Base-by-base conservation (phyloP, 2,797 vertebrate genomes). In the Tarsius wallacei region DNA sequence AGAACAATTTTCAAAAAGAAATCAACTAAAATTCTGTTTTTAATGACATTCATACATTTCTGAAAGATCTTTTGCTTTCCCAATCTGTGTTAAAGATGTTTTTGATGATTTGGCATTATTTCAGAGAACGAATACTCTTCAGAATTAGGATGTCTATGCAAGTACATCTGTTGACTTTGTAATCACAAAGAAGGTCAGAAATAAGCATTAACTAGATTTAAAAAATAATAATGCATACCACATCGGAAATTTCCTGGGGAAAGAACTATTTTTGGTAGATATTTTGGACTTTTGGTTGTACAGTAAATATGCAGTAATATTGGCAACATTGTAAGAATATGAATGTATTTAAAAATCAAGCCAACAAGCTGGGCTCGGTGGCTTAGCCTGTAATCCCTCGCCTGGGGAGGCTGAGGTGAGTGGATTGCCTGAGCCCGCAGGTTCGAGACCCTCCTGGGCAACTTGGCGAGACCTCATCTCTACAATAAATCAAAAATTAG, bases 1-100 rank as follows among this genome's bases (percentile, higher is more conserved):
- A 77, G n/a, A 88, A 95, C 15, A 82, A 88, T 83, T 95, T 95
- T 90, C 55, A 53, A 88, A 96, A 95, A 90, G 31, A 93, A 91
- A 96, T 92, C 87, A 94, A 91, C 59, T 80, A 42, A 96, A 86
- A 33, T 82, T 96, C 88, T 76, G 11, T 36, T 85, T 91, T 96
- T 81, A 93, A 92, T 85, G 31, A 2, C 8, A 77, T 80, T 93
- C 26, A 24, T 53, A 31, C 86, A 74, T 51, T 84, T 89, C 7
- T 64, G 77, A 47, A 80, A 81, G 19, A 42, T 61, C n/a, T 19
- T 76, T 87, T 77, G 14, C n/a, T 87, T 95, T 63, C 17, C 15
- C 81, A 53, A 7, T 13, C 4, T 93, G 87, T 68, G 22, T 68
- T 80, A 63, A 78, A 81, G 10, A 73, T 74, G 7, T 86, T 91